Percentiles rank a stretch among this genome's conserved stretches.
Conservation (phyloP, 2,113 vertebrate genomes). For the Cyanoderma ruficeps region DNA sequence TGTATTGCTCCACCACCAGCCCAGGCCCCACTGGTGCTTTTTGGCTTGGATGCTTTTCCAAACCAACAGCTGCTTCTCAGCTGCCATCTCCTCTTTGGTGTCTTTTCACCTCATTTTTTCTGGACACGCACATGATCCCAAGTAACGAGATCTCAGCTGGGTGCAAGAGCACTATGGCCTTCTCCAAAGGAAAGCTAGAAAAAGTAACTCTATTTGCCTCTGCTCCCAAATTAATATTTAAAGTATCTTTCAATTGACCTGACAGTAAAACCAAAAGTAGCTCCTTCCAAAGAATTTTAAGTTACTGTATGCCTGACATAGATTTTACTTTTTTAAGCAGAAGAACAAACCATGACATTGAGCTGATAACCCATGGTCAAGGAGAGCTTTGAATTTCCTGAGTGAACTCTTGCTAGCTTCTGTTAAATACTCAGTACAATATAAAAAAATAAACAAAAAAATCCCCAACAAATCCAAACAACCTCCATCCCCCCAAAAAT, state of each 20-base stretch:
- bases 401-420: background rate
- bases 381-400: background rate
- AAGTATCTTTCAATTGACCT: background rate
- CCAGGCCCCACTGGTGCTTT: background rate
- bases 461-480: background rate
- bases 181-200: background rate
- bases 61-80: background rate
- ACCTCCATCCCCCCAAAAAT: rapidly evolving
- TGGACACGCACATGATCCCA: background rate
- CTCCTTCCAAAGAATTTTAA: background rate
- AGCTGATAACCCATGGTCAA: background rate
- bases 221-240: background rate
- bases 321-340: background rate
- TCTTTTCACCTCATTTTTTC: background rate
- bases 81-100: background rate
- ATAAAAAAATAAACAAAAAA: background rate
- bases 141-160: background rate
- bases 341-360: background rate
- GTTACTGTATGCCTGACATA: background rate
- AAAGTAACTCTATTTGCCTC: background rate
- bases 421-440: background rate
- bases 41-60: background rate
- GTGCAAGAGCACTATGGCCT: background rate
- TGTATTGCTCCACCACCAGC: background rate
- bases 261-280: background rate